These are phyloP conservation scores for Luperina testacea DNA, from an alignment of 2,888 invertebrate genomes.

Conservation along the genomic window DNA sequence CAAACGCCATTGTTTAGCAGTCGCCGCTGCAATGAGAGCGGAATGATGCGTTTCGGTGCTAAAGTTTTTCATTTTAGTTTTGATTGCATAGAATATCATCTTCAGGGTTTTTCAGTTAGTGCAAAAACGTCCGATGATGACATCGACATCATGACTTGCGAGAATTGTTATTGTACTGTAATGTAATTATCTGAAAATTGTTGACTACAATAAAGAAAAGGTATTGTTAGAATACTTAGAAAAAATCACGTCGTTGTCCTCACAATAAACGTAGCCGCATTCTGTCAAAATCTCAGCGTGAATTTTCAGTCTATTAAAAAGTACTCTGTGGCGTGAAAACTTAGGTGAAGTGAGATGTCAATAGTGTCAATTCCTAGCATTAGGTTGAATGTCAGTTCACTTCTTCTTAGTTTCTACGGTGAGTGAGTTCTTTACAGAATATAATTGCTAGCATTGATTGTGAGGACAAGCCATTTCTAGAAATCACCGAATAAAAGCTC, in stretches of 20 bases:
- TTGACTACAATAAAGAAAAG: constrained; percentile 4
- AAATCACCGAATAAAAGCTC: no score
- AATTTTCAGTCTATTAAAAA: background rate
- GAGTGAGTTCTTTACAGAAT: background rate
- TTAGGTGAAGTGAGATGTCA: background rate
- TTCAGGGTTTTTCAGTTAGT: constrained; percentile 28
- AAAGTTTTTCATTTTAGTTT: constrained; percentile 36
- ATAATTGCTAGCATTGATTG: background rate
- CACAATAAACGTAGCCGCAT: background rate
- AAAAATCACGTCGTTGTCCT: constrained; percentile 2
- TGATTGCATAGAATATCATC: constrained; percentile 25
- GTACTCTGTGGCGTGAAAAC: background rate
- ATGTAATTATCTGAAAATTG: constrained; percentile 6
- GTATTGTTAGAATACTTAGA: constrained; percentile 2
- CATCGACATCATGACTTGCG: constrained; percentile 29
- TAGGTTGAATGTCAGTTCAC: background rate
- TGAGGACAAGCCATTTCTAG: no score
- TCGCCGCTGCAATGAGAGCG: constrained; percentile 52
- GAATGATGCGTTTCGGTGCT: constrained; percentile 46
- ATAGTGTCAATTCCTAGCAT: background rate
- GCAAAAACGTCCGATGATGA: constrained; percentile 32
- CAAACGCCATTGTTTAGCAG: constrained; percentile 69
- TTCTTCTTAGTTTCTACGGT: no score
- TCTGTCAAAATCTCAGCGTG: background rate
- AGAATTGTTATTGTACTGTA: constrained; percentile 31